Conservation (phyloP, 2,888 invertebrate species). For the Lithosia quadra region DNA sequence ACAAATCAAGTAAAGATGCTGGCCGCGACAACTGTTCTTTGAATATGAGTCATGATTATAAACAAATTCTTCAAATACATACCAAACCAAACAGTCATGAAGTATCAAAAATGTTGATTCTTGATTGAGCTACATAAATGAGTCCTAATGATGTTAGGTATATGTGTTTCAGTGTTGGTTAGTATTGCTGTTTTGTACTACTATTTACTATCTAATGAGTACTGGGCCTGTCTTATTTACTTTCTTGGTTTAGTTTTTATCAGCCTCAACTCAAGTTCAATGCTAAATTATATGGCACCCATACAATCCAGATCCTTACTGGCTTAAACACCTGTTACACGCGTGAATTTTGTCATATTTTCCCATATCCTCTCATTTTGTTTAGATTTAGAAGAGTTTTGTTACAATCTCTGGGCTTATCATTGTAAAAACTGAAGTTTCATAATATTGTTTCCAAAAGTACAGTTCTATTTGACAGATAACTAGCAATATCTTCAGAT, state of each 20-base stretch:
- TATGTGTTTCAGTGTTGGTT: background rate
- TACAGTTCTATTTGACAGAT: no score
- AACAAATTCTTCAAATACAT: conserved; percentile 9
- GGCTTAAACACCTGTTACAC: conserved; percentile 18
- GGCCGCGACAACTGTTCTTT: conserved; percentile 26
- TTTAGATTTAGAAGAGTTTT: background rate
- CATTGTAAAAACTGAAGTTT: background rate
- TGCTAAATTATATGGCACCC: background rate
- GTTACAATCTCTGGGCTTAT: background rate
- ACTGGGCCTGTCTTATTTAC: background rate
- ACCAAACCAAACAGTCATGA: conserved; percentile 5
- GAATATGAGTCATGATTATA: conserved; percentile 35
- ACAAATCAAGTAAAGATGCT: conserved; percentile 33
- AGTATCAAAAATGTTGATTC: conserved; percentile 5
- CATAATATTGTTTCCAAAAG: background rate
- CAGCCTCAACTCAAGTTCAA: conserved; percentile 2
- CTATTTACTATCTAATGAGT: conserved; percentile 1
- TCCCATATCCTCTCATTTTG: background rate
- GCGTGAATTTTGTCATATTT: background rate
- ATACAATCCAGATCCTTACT: conserved; percentile 12
- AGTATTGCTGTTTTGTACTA: background rate
- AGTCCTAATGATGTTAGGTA: background rate
- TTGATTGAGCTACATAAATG: background rate
- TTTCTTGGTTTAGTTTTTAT: background rate
- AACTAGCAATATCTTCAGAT: background rate